Base-by-base conservation (phyloP, 1,140 invertebrate species). In the Phthorimaea operculella region DNA sequence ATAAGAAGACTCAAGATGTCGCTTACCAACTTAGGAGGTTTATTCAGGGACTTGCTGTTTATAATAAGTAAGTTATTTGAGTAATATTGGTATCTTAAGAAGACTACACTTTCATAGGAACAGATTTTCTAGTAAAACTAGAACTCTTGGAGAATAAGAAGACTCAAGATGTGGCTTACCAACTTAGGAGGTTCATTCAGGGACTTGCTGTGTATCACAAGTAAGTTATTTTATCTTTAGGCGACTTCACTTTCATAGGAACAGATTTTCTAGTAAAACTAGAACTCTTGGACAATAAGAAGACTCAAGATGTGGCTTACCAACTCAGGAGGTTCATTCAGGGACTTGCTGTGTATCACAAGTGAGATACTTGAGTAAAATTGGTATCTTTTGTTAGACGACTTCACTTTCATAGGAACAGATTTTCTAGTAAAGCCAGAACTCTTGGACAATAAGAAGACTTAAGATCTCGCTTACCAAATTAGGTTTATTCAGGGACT, bases 111-210 rank as follows among this genome's bases (percentile, higher is more conserved):
- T 34, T 34, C 11, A 34, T 98, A 18, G 87, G 98, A 48, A 93
- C 95, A 0, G 98, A 99, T 85, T 98, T 99, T 0, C 86, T 99
- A 5, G 95, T 99, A 0, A 99, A 99, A 86, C 88, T 99, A 67
- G 98, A 99, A 84, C 82, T 99, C 9, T 81, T 99, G 8, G 98
- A 99, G 74, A 98, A 97, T 73, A 99, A 99, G 83, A 97, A 99
- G 83, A 96, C 98, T 0, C 96, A 83, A 42, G 82, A 84, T 21
- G 81, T 84, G 0, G 81, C 81, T 0, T 83, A 75, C 52, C 81
- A 84, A 34, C 66, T 84, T 4, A 65, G 66, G 6, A 65, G 75
- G 50, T 83, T 84, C 34, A 84, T 81, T 55, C 69, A 80, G 10
- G 78, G 79, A 11, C 87, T 99, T 57, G 90, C 94, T 2, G 90